phyloP scores from a whole-genome alignment of 2,797 vertebrate genomes.

The Hypotaenidia philippensis region DNA sequence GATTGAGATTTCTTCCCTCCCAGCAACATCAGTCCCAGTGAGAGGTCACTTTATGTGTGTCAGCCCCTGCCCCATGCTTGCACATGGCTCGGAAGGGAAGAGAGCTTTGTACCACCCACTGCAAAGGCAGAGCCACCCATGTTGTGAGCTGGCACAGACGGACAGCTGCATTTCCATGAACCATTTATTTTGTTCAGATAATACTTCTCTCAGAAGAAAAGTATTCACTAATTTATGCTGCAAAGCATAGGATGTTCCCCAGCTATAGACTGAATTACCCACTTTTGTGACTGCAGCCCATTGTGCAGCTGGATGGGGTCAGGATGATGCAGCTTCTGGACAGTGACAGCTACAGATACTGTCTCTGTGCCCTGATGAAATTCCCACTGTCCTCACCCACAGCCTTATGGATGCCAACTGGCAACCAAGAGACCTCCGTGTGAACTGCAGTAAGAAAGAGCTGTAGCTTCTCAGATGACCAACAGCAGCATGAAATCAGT shows the following conservation, averaged over 20 bases:
- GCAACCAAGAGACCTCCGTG: neutral
- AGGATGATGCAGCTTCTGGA: no score
- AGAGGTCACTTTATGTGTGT: no score
- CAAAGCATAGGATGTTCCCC: neutral
- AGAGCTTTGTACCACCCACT: neutral
- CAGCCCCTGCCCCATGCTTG: neutral
- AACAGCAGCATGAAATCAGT: neutral
- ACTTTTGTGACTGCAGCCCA: neutral
- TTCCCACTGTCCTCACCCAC: neutral
- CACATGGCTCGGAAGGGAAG: neutral
- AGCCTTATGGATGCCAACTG: neutral
- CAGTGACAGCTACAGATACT: neutral
- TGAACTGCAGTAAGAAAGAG: neutral
- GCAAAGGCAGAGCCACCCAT: neutral
- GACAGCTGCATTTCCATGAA: neutral
- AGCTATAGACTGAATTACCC: neutral
- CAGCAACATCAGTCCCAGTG: neutral
- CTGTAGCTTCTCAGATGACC: neutral
- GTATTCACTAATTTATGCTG: neutral
- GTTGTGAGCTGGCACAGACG: neutral
- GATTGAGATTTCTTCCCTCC: neutral
- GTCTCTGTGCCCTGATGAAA: rapidly evolving
- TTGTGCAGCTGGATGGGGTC: rapidly evolving
- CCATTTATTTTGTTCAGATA: neutral
- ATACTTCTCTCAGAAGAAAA: neutral